Conservation (phyloP, 2,113 vertebrate genomes). For the Myodes glareolus region DNA sequence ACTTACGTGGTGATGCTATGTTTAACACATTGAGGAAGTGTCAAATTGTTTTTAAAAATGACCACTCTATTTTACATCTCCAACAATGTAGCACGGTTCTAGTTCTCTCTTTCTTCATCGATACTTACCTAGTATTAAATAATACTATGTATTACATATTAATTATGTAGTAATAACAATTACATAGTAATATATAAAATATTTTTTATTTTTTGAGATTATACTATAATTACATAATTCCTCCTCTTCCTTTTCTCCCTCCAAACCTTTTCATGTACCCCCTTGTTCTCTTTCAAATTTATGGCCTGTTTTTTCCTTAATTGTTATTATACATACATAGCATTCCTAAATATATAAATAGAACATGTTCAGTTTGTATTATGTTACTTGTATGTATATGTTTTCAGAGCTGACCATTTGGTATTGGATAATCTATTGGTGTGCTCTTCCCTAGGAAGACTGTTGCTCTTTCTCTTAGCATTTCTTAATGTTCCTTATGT, state of each 20-base stretch:
- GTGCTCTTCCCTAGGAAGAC: neutral
- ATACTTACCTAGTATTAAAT: neutral
- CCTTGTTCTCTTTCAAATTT: neutral
- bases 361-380: neutral
- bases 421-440: neutral
- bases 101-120: neutral
- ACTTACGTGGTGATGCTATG: neutral
- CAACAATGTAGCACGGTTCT: neutral
- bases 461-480: neutral
- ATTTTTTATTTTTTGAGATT: neutral
- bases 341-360: neutral
- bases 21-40: constrained; percentile 46
- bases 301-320: neutral
- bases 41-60: neutral
- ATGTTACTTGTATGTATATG: neutral
- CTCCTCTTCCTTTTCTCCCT: neutral
- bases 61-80: neutral
- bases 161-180: neutral
- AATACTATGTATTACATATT: neutral
- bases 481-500: neutral
- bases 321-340: neutral
- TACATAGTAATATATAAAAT: neutral
- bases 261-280: neutral
- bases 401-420: neutral
- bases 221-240: neutral